Percentiles rank a stretch among this genome's conserved stretches.
Evolutionary conservation across 35 echinoderm and acorn worm genomes (phyloP).

Genomic region (Eucidaris tribuloides): DNA sequence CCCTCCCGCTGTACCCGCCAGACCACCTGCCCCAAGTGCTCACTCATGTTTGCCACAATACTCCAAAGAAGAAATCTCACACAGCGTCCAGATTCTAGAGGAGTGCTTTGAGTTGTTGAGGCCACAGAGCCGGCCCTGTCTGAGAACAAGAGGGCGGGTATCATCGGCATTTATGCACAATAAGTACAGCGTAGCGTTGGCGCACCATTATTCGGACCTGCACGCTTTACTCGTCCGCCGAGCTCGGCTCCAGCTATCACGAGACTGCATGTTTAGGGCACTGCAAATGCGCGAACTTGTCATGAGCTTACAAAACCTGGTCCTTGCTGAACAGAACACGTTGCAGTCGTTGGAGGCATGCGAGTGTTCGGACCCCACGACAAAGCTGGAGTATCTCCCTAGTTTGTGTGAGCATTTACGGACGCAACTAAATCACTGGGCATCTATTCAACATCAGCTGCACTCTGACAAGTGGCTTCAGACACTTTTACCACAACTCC

Average conservation of each 20-base stretch:
- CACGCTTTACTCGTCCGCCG: conserved; percentile 43
- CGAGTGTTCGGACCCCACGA: conserved; percentile 43
- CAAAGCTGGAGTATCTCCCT: conserved; percentile 75
- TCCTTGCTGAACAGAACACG: conserved; percentile 72
- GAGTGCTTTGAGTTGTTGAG: conserved; percentile 74
- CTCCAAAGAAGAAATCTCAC: conserved; percentile 68
- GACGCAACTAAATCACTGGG: conserved; percentile 70
- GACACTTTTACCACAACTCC: conserved; percentile 48
- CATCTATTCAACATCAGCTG: conserved; percentile 75
- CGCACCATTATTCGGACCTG: conserved; percentile 56
- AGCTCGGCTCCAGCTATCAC: conserved; percentile 47
- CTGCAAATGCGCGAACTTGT: conserved; percentile 72
- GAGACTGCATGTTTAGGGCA: conserved; percentile 65
- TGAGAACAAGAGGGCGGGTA: conserved; percentile 58
- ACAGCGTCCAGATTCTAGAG: conserved; percentile 67
- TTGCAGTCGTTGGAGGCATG: conserved; percentile 41
- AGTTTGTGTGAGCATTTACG: conserved; percentile 70
- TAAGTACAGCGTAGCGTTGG: conserved; percentile 83
- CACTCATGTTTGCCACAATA: conserved; percentile 41
- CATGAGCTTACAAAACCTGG: conserved; percentile 43
- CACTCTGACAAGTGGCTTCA: conserved; percentile 75
- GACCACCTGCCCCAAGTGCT: conserved; percentile 6
- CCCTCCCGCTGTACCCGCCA: conserved; percentile 27
- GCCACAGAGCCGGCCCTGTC: conserved; percentile 56
- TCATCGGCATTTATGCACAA: conserved; percentile 91